Evolutionary conservation across 1,140 invertebrate species (phyloP).

Genomic region (Trichomalopsis sarcophagae): DNA sequence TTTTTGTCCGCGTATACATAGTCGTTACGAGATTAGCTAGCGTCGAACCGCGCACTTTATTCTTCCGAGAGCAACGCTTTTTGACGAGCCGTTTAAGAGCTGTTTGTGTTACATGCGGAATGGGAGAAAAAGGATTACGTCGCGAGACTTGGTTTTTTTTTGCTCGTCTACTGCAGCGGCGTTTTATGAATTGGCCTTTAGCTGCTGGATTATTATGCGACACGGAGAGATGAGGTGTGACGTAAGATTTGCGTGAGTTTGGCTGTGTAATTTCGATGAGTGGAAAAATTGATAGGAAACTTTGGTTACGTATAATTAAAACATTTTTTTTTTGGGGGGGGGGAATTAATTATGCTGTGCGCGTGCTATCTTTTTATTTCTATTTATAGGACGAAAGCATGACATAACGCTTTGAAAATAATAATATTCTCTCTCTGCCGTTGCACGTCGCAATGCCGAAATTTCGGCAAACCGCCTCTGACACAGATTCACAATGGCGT

Average conservation of each 20-base stretch:
- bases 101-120: background rate
- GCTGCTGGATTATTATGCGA: background rate
- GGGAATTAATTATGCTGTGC: background rate
- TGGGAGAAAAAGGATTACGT: conserved; percentile 1
- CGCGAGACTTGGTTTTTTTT: background rate
- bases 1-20: background rate
- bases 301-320: too few relatives aligned
- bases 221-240: background rate
- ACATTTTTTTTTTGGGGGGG: background rate
- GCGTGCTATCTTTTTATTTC: background rate
- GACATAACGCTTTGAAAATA: conserved; percentile 14
- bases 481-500: conserved; percentile 14
- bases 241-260: background rate
- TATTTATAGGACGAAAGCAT: background rate
- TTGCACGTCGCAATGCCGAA: conserved; percentile 2
- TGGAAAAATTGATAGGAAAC: background rate
- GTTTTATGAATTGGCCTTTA: conserved; percentile 14
- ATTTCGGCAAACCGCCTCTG: background rate
- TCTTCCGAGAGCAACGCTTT: background rate
- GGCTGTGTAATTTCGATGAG: background rate
- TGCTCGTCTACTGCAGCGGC: background rate
- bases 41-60: background rate
- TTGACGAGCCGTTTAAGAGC: conserved; percentile 17
- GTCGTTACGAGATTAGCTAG: conserved; percentile 3
- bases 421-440: background rate